Conservation (phyloP, 1,140 invertebrate species). For the Pogonomyrmex barbatus region DNA sequence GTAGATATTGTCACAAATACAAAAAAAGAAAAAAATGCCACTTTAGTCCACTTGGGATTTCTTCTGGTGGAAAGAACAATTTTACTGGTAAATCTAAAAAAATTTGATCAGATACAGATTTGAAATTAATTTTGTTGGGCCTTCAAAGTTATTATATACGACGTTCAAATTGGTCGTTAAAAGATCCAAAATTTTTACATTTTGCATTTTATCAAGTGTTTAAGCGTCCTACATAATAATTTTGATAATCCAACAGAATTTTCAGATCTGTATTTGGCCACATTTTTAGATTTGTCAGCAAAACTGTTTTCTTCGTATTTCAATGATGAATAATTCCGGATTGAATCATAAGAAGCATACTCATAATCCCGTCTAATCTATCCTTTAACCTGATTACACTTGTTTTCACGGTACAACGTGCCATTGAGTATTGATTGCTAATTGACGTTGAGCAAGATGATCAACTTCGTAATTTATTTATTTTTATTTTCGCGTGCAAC, state of each 20-base stretch:
- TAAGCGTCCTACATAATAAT: background rate
- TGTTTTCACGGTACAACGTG: background rate
- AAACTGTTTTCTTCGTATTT: background rate
- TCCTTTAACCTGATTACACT: background rate
- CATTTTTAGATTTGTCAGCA: no score
- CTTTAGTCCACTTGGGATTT: background rate
- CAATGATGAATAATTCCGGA: background rate
- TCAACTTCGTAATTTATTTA: constrained; percentile 1
- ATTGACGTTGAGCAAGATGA: background rate
- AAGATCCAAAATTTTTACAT: no score
- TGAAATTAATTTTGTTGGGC: no score
- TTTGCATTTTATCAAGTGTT: background rate
- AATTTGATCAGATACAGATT: no score
- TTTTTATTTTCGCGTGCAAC: constrained; percentile 22
- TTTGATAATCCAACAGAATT: no score
- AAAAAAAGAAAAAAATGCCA: background rate
- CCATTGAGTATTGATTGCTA: background rate
- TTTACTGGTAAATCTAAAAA: no score
- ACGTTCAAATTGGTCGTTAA: no score
- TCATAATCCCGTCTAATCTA: background rate
- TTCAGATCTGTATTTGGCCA: no score
- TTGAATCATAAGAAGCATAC: background rate
- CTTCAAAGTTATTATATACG: no score
- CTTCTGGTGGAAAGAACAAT: no score
- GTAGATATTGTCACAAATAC: background rate